Evolutionary conservation across 1,140 invertebrate species (phyloP), one percentile per base, ranked within the genome.

Genomic region (Sminthurides bifidus): DNA sequence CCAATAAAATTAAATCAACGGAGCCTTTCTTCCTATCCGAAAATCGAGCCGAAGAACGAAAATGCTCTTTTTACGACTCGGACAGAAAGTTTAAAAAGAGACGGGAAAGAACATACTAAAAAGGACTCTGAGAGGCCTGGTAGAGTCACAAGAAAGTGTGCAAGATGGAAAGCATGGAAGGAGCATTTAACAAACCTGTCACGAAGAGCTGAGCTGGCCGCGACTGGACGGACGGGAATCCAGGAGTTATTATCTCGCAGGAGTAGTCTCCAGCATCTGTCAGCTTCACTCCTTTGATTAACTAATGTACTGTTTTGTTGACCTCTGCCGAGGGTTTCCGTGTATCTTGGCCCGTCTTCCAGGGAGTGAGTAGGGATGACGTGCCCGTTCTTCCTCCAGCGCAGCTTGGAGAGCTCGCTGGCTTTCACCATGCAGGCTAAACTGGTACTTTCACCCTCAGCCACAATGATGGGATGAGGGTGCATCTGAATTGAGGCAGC

Each of bases 301-400:
- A 75, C 66, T 27, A 85, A 66, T 1, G 75, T 81, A 5, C 78
- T 80, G 64, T 80, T 79, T 40, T 52, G 24, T 29, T 58, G 31
- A 15, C 46, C 46, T 26, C 29, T 27, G 27, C 38, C 35, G 15
- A 30, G 23, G 53, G 45, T 44, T 48, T 43, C 27, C 27, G 46
- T 21, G 37, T 45, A 31, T 41, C 27, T 17, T 30, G 5, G 30
- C 29, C n/a, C 1, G 10, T 26, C 40, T 41, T 10, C 21, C 33
- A 26, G n/a, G 10, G 49, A 55, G 44, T 59, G 49, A 59, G 6
- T 12, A 12, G 21, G 56, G 45, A 59, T 59, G 52, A n/a, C 45
- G 38, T 44, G 10, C 19, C 77, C 78, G 67, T 87, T 81, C 66
- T 84, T 85, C 21, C 78, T 69, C 86, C 86, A 89, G n/a, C 74